Percentiles rank a stretch among this genome's conserved stretches.
phyloP scores from a whole-genome alignment of 2,888 invertebrate genomes.

The Pantelozetes paolii region DNA sequence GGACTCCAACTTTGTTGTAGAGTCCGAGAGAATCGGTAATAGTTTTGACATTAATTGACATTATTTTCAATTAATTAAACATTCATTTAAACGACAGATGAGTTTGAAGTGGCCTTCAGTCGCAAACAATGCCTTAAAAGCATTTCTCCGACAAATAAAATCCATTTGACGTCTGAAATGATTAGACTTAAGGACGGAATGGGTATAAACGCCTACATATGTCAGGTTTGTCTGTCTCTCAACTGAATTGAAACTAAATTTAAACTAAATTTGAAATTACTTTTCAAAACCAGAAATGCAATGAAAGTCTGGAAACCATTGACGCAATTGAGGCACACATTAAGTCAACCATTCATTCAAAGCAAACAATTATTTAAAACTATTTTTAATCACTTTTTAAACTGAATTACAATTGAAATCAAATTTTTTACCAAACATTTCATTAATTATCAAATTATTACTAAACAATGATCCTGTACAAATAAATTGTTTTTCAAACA shows the following conservation, averaged over 20 bases:
- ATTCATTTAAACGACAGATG: neutral
- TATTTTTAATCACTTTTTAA: neutral
- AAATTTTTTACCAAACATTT: too few relatives aligned
- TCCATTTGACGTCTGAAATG: neutral
- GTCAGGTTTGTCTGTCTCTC: neutral
- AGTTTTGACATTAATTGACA: neutral
- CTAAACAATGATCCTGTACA: too few relatives aligned
- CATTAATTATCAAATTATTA: too few relatives aligned
- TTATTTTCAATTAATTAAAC: neutral
- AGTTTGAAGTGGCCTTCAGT: neutral
- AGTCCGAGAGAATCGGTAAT: neutral
- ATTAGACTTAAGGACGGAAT: conserved; percentile 5
- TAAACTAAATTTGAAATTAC: neutral
- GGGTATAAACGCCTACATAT: neutral
- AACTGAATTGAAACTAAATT: neutral
- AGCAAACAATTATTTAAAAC: neutral
- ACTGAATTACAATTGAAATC: neutral
- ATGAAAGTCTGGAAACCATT: neutral
- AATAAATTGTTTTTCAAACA: too few relatives aligned
- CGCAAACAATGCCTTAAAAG: neutral
- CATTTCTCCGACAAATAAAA: neutral
- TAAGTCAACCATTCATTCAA: neutral
- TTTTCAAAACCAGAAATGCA: neutral
- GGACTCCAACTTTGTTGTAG: neutral
- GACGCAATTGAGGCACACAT: neutral